These are phyloP conservation scores for Malurus cyaneus DNA, from an alignment of 2,113 vertebrate species.

Conservation along the genomic window DNA sequence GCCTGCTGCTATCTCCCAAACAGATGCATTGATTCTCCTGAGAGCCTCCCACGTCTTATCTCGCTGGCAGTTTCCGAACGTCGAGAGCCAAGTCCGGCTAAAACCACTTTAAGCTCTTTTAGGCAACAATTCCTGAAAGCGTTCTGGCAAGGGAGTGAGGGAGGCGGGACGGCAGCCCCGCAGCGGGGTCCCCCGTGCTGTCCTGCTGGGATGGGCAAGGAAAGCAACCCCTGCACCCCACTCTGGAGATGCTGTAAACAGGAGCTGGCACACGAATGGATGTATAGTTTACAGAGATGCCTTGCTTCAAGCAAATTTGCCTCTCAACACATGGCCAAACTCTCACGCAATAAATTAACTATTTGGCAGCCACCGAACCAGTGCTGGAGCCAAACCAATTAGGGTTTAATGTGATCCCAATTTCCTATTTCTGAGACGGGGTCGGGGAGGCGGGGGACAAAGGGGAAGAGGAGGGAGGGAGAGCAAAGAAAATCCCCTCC, in stretches of 20 bases:
- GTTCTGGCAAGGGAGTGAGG: neutral
- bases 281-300: slow-evolving; percentile 48
- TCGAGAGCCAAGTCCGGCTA: neutral
- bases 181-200: neutral
- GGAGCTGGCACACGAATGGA: slow-evolving; percentile 23
- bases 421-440: slow-evolving; percentile 66
- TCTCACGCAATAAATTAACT: slow-evolving; percentile 74
- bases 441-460: neutral
- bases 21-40: slow-evolving; percentile 25
- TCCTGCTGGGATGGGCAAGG: neutral
- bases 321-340: slow-evolving; percentile 67
- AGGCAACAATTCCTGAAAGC: neutral
- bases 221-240: neutral
- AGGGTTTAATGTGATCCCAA: slow-evolving; percentile 69
- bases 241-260: slow-evolving; percentile 16
- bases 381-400: slow-evolving; percentile 71
- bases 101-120: neutral
- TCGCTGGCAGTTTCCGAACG: neutral
- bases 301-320: slow-evolving; percentile 65
- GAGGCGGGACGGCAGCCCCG: neutral
- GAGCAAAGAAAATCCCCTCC: slow-evolving; percentile 40
- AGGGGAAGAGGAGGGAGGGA: neutral
- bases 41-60: slow-evolving; percentile 42
- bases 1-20: slow-evolving; percentile 40
- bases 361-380: slow-evolving; percentile 56